These are phyloP conservation scores for Lerema accius DNA, from an alignment of 1,140 invertebrate species.

Conservation along the genomic window DNA sequence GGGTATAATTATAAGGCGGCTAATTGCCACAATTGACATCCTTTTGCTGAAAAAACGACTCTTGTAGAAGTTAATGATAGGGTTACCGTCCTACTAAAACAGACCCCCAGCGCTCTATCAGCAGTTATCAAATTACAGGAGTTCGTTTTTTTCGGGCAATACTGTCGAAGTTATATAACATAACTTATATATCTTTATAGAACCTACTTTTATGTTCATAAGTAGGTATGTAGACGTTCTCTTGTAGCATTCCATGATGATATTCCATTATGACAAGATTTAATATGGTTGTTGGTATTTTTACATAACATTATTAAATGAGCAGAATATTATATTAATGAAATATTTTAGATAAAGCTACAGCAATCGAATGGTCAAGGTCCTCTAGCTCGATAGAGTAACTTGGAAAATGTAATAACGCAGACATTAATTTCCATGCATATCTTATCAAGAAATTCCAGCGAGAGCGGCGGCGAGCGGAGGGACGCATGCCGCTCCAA, in stretches of 20 bases:
- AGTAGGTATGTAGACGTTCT: too few species aligned
- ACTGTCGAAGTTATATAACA: too few species aligned
- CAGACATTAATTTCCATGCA: conserved; percentile 75
- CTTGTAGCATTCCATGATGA: too few species aligned
- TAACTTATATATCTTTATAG: neutral
- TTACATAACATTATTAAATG: conserved; percentile 17
- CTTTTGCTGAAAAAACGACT: conserved; percentile 54
- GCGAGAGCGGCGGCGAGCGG: conserved; percentile 45
- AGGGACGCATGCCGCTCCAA: conserved; percentile 68
- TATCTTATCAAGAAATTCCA: conserved; percentile 76
- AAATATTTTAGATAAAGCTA: neutral
- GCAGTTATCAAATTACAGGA: neutral
- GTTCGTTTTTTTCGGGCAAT: too few species aligned
- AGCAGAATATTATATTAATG: conserved; percentile 3
- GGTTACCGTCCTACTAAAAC: conserved; percentile 45
- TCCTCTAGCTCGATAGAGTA: conserved; percentile 35
- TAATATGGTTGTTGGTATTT: neutral
- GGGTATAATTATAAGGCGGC: conserved; percentile 61
- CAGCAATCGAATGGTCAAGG: conserved; percentile 15
- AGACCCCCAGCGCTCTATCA: conserved; percentile 3
- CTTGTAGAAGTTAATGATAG: conserved; percentile 67
- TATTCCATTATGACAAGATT: too few species aligned
- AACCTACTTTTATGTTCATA: too few species aligned
- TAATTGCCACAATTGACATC: conserved; percentile 69
- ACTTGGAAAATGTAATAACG: conserved; percentile 78